Base-by-base conservation (phyloP, 2,113 vertebrate genomes). In the Puntigrus tetrazona region DNA sequence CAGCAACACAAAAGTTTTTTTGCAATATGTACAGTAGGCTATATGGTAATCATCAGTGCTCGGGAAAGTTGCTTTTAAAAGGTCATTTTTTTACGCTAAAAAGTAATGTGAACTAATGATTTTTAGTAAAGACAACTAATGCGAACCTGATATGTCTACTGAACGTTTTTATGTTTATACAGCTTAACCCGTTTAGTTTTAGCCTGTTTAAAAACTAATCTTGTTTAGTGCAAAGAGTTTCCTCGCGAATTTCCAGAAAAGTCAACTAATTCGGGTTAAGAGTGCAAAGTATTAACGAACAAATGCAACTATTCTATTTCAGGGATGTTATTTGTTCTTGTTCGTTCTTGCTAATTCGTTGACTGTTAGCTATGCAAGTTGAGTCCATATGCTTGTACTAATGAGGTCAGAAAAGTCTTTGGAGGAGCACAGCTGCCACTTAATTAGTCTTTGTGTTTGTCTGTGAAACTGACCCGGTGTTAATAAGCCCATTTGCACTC, bases 351-450 rank as follows among this genome's bases (percentile, higher is more conserved):
- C 75, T 86, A 90, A 91, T 90, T 87, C 89, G 75, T 90, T 90
- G 89, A 89, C 79, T 87, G 84, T 79, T 61, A 74, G 85, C 85
- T 88, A 70, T 65, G 80, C 86, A 83, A 89, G 86, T 90, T 91
- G 84, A 88, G 72, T 91, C 88, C 92, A 89, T 92, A 91, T 93
- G 93, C 92, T 91, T 84, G 88, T 82, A 81, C 89, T 94, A 95
- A 94, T 94, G 93, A 93, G 93, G 93, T 93, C 92, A 91, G 87
- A 36, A 43, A 22, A 90, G 91, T 87, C 88, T 91, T 83, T 70
- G 22, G 73, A 89, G 86, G 75, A 77, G 91, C 90, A 90, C 93
- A 92, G 91, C 92, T 94, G 92, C 89, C 90, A 89, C 88, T 83
- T 92, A 91, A 93, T 92, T 92, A 92, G 88, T 84, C 77, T 86